Base-by-base conservation (phyloP, 2,113 vertebrate species). In the Triplophysa rosa region DNA sequence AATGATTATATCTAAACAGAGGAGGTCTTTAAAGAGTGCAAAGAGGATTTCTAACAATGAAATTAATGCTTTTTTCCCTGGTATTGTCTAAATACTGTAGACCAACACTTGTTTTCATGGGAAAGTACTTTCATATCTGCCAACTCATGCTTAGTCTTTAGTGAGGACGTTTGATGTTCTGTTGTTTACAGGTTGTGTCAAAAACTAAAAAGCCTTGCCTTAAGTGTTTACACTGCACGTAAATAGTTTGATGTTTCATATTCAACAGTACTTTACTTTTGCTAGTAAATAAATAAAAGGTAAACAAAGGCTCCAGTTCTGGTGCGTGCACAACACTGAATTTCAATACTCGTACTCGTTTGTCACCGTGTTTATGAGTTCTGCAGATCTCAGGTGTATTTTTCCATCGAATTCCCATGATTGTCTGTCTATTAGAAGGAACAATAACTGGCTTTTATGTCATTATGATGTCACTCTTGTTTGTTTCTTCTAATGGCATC, bases 201-300 rank as follows among this genome's bases (percentile, higher is more conserved):
- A 84, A 87, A 86, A 79, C 83, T 84, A 85, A 77, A 82, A 88
- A 90, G 87, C 84, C 82, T 92, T 84, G 90, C 93, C 90, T 85
- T 89, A 88, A 92, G 91, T 92, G 91, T 90, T 93, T 93, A 92
- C 89, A 86, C 91, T 87, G 88, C 86, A 62, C 82, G 62, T 92
- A 92, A 93, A 93, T 92, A 93, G 89, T 93, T 93, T 93, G 93
- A 93, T 91, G 89, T 93, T 88, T 90, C 87, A 89, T 88, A 91
- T 90, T 74, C 88, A 90, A 92, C 90, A 91, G 88, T 83, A 90
- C 90, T 88, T 87, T 83, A 82, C 85, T 84, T 78, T 64, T 83
- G 65, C 67, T 86, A 87, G 88, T 90, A 92, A 92, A 93, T 91
- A 91, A 89, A 86, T 76, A 76, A 87, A 86, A 83, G 67, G 88